Percentiles rank a stretch among this genome's conserved stretches.
Conservation (phyloP, 2,888 invertebrate species). For the Lissonota sp. region DNA sequence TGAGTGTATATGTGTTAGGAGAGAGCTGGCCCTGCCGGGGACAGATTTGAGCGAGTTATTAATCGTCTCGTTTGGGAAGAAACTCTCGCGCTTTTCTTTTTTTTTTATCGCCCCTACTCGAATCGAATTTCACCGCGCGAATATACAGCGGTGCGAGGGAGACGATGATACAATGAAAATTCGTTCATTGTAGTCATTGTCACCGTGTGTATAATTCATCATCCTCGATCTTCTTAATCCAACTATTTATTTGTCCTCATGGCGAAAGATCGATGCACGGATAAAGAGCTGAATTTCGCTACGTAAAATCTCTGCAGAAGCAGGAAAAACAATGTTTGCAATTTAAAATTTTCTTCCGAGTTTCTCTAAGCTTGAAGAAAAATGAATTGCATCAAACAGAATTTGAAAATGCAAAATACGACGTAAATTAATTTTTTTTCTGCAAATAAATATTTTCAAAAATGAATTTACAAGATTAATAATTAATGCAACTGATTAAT, state of each 20-base stretch:
- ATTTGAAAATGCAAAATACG: too few species aligned
- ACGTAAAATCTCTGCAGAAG: too few species aligned
- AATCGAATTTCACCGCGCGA: conserved; percentile 46
- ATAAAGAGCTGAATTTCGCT: too few species aligned
- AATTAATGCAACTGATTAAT: too few species aligned
- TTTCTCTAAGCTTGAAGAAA: too few species aligned
- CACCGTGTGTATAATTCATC: conserved; percentile 61
- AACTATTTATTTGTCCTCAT: conserved; percentile 35
- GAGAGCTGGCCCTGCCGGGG: conserved; percentile 75
- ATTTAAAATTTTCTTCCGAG: too few species aligned
- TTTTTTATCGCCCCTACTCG: conserved; percentile 18
- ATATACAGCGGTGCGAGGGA: conserved; percentile 32
- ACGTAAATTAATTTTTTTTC: too few species aligned
- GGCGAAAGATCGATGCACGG: too few species aligned
- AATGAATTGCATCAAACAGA: too few species aligned
- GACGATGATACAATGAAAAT: conserved; percentile 46
- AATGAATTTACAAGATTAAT: too few species aligned
- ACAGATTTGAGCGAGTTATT: conserved; percentile 83
- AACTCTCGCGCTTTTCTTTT: conserved; percentile 55
- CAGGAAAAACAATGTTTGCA: too few species aligned
- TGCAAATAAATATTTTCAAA: too few species aligned
- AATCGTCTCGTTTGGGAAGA: conserved; percentile 79
- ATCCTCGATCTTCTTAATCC: conserved; percentile 46
- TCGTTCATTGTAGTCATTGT: conserved; percentile 57
- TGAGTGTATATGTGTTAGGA: conserved; percentile 24